These are phyloP conservation scores for Picus viridis DNA, from an alignment of 2,797 vertebrate genomes.

Conservation along the genomic window DNA sequence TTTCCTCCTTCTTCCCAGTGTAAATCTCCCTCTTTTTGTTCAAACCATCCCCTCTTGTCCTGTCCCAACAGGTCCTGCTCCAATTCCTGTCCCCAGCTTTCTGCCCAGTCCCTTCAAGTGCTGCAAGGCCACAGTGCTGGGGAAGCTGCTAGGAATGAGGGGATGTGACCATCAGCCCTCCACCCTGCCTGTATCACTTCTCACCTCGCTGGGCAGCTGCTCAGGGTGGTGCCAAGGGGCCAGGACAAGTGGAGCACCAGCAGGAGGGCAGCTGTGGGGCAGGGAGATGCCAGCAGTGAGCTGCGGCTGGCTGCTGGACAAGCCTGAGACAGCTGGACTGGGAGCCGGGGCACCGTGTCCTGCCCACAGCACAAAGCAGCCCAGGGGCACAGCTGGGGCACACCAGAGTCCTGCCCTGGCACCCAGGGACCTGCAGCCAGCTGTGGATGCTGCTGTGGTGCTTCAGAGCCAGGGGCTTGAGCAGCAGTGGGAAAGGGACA, in stretches of 20 bases:
- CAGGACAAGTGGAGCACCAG: background rate
- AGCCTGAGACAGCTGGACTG: background rate
- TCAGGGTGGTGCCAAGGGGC: rapidly evolving
- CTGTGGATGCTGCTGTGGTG: background rate
- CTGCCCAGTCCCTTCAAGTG: too few species aligned
- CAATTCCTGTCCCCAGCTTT: too few species aligned
- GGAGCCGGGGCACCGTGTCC: background rate
- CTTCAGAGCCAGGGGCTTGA: background rate
- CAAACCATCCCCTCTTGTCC: too few species aligned
- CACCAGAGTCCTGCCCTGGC: rapidly evolving
- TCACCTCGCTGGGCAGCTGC: background rate
- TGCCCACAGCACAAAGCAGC: background rate
- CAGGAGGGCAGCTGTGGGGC: background rate
- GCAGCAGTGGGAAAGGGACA: background rate
- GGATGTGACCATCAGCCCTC: background rate
- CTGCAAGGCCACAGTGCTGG: too few species aligned
- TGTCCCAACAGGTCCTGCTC: too few species aligned
- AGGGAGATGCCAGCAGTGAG: background rate
- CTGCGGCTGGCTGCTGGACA: background rate
- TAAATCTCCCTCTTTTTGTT: too few species aligned
- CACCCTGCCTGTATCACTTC: background rate
- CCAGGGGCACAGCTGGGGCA: background rate
- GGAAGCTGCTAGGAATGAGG: rapidly evolving
- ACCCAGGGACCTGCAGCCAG: rapidly evolving
- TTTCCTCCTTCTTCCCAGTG: too few species aligned